Evolutionary conservation across 2,113 vertebrate species (phyloP).

Genomic region (Crotophaga sulcirostris): DNA sequence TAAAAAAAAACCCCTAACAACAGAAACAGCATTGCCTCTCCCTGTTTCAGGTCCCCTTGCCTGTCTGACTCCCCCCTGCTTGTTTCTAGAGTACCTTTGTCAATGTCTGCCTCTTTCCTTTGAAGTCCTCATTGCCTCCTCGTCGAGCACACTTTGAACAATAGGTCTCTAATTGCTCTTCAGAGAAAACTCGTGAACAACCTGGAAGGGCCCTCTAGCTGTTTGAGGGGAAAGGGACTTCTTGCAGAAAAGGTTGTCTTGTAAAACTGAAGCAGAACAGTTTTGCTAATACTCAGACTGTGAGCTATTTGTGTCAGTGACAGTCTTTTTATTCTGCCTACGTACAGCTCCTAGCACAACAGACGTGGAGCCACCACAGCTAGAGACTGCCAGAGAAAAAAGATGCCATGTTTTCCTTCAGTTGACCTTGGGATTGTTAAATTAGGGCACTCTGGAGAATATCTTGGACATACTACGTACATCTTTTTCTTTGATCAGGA

Average conservation of each 20-base stretch:
- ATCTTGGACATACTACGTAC: not conserved
- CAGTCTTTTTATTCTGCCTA: not conserved
- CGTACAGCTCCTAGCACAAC: not conserved
- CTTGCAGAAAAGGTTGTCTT: not conserved
- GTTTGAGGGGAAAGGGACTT: not conserved
- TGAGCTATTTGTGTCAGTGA: not conserved
- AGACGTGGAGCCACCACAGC: accelerated
- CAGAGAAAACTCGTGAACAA: constrained; percentile 32
- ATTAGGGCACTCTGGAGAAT: not conserved
- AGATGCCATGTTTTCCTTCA: not conserved
- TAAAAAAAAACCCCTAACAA: not conserved
- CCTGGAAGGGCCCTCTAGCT: constrained; percentile 46
- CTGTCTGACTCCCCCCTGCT: not conserved
- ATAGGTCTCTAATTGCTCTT: constrained; percentile 60
- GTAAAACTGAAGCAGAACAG: not conserved
- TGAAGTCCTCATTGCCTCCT: constrained; percentile 20
- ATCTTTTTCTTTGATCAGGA: not conserved
- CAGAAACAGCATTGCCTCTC: not conserved
- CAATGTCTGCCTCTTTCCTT: constrained; percentile 29
- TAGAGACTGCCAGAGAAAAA: not conserved
- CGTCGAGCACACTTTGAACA: constrained; percentile 54
- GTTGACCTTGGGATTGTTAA: not conserved
- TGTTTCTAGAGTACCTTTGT: constrained; percentile 18
- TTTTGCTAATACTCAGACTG: not conserved
- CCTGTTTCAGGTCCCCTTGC: not conserved